Evolutionary conservation across 2,888 invertebrate genomes (phyloP).

Genomic region (Melanargia galathea): DNA sequence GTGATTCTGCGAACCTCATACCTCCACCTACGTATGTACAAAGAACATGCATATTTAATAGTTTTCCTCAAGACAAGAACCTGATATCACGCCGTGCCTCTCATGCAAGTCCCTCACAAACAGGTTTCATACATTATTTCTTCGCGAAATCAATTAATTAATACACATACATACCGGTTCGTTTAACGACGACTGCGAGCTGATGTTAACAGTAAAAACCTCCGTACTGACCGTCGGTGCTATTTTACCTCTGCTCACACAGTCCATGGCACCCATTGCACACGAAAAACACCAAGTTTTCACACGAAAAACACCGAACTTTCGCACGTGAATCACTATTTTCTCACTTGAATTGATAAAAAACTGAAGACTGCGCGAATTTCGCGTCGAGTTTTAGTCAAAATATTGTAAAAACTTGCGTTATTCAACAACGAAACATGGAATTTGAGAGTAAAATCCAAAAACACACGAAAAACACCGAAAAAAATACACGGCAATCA

Average conservation of each 20-base stretch:
- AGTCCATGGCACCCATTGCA: constrained; percentile 65
- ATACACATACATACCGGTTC: constrained; percentile 51
- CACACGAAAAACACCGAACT: background rate
- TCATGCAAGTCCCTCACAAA: background rate
- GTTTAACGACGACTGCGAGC: constrained; percentile 59
- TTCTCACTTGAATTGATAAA: background rate
- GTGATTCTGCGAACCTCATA: background rate
- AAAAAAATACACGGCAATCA: background rate
- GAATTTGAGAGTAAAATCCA: background rate
- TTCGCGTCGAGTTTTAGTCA: background rate
- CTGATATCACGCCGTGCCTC: background rate
- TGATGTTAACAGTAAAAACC: constrained; percentile 61
- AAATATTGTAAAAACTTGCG: background rate
- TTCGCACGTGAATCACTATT: too few relatives aligned
- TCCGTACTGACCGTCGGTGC: constrained; percentile 66
- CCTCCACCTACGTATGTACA: background rate
- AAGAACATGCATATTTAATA: background rate
- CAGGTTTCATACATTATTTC: constrained; percentile 10
- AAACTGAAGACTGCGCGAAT: background rate
- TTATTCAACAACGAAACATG: background rate
- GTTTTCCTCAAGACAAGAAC: constrained; percentile 16
- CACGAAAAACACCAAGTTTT: background rate
- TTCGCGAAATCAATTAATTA: constrained; percentile 15
- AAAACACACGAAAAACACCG: background rate
- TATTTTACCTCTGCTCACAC: constrained; percentile 58